Percentiles rank a stretch among this genome's conserved stretches.
phyloP scores from a whole-genome alignment of 2,113 vertebrate species.

The Eonycteris spelaea region DNA sequence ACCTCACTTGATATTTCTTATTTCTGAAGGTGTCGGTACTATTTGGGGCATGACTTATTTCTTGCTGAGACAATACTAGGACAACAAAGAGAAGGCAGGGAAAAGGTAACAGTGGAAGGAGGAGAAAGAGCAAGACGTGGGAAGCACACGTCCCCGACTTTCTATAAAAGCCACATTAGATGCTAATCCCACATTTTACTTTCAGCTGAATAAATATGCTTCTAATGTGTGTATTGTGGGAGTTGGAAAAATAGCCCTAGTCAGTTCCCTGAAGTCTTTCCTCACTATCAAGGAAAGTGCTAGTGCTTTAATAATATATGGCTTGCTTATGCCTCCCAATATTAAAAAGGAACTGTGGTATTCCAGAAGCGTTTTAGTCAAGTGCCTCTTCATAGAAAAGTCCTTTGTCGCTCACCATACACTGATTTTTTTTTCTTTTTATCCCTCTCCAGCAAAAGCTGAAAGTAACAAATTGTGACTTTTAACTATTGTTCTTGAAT shows the following conservation, averaged over 20 bases:
- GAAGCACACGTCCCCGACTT: not conserved
- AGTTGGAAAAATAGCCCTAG: not conserved
- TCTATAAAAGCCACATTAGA: not conserved
- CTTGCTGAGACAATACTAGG: not conserved
- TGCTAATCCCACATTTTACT: not conserved
- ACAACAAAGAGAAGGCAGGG: not conserved
- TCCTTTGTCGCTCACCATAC: not conserved
- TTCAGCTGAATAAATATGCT: not conserved
- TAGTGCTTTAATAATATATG: not conserved
- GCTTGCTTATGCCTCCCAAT: not conserved
- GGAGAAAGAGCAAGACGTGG: too few relatives aligned
- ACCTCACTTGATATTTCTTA: not conserved
- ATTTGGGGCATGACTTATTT: not conserved
- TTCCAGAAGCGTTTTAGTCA: not conserved
- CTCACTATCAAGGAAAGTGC: not conserved
- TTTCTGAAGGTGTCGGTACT: not conserved
- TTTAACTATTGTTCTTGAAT: slow-evolving; percentile 17
- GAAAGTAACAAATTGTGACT: not conserved
- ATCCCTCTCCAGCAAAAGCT: slow-evolving; percentile 29
- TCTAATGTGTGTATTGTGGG: not conserved
- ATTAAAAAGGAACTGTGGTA: not conserved
- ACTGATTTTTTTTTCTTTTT: not conserved
- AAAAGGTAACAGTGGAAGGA: not conserved
- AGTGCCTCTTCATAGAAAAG: not conserved
- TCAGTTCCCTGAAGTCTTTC: not conserved